Conservation (phyloP, 1,140 invertebrate genomes). For the Cotesia chilonis region DNA sequence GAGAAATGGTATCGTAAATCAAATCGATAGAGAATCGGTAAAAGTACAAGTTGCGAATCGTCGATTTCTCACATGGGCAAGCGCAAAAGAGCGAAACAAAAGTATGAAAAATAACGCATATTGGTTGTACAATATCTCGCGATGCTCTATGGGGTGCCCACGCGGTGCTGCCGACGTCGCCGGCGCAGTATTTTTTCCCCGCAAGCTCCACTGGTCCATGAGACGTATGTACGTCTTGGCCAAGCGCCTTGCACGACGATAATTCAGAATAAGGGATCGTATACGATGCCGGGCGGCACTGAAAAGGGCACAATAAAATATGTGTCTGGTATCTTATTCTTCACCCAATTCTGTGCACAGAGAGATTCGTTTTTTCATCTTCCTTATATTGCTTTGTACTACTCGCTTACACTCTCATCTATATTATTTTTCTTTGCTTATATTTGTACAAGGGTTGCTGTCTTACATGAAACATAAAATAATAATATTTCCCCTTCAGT, state of each 20-base stretch:
- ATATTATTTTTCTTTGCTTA: slow-evolving; percentile 6
- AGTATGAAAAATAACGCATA: slow-evolving; percentile 32
- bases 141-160: slow-evolving; percentile 48
- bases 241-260: slow-evolving; percentile 40
- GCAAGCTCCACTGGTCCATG: slow-evolving; percentile 23
- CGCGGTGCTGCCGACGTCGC: slow-evolving; percentile 43
- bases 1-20: slow-evolving; percentile 31
- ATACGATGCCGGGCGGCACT: slow-evolving; percentile 40
- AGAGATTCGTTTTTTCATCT: slow-evolving; percentile 41
- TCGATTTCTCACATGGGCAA: slow-evolving; percentile 43
- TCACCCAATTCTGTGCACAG: slow-evolving; percentile 55
- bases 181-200: slow-evolving; percentile 31
- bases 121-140: slow-evolving; percentile 37
- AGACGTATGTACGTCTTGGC: slow-evolving; percentile 45
- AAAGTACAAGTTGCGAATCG: slow-evolving; percentile 41
- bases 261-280: slow-evolving; percentile 43
- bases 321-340: slow-evolving; percentile 65
- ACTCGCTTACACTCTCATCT: slow-evolving; percentile 9
- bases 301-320: slow-evolving; percentile 54
- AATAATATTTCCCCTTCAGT: too few relatives aligned
- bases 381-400: slow-evolving; percentile 44
- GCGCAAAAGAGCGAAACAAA: slow-evolving; percentile 25
- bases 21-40: slow-evolving; percentile 37
- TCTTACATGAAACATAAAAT: slow-evolving; percentile 7
- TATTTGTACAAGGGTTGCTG: slow-evolving; percentile 15